Conservation (phyloP, 30 jellyfish, hydroid and myxozoan species). For the Aurelia sp. region DNA sequence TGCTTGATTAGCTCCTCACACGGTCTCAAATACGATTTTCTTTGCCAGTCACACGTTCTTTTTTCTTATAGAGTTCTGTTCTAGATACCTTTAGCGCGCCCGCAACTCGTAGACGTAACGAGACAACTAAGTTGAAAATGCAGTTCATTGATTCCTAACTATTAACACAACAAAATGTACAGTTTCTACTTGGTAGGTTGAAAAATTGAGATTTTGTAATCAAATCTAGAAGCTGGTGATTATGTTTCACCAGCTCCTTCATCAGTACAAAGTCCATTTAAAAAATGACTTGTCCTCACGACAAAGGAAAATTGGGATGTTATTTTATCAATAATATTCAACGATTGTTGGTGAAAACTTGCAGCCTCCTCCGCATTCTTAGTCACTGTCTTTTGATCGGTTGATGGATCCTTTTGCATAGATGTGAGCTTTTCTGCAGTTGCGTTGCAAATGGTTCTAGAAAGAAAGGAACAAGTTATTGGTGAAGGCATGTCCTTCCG, state of each 20-base stretch:
- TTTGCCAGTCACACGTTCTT: too few relatives aligned
- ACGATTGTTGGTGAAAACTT: slow-evolving; percentile 7
- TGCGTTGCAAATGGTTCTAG: slow-evolving; percentile 9
- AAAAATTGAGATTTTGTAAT: too few relatives aligned
- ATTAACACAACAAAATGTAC: too few relatives aligned
- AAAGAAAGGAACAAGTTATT: neutral
- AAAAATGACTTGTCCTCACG: slow-evolving; percentile 13
- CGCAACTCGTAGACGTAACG: too few relatives aligned
- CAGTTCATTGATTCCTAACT: too few relatives aligned
- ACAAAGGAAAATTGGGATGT: slow-evolving; percentile 11
- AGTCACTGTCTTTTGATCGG: slow-evolving; percentile 9
- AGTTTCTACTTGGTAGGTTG: too few relatives aligned
- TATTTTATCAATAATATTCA: slow-evolving; percentile 13
- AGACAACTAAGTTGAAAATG: too few relatives aligned
- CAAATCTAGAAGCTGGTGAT: neutral
- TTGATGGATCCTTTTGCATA: slow-evolving; percentile 9
- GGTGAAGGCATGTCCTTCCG: too few relatives aligned
- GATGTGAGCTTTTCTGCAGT: slow-evolving; percentile 4
- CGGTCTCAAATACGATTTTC: too few relatives aligned
- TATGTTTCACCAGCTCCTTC: slow-evolving; percentile 30
- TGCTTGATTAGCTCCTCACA: too few relatives aligned
- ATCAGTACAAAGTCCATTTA: slow-evolving; percentile 23
- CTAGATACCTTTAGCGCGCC: too few relatives aligned
- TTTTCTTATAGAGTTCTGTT: too few relatives aligned
- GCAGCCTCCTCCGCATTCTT: slow-evolving; percentile 7